Percentiles rank a stretch among this genome's conserved stretches.
phyloP scores from a whole-genome alignment of 2,888 invertebrate species.

The Drosophila siamana region DNA sequence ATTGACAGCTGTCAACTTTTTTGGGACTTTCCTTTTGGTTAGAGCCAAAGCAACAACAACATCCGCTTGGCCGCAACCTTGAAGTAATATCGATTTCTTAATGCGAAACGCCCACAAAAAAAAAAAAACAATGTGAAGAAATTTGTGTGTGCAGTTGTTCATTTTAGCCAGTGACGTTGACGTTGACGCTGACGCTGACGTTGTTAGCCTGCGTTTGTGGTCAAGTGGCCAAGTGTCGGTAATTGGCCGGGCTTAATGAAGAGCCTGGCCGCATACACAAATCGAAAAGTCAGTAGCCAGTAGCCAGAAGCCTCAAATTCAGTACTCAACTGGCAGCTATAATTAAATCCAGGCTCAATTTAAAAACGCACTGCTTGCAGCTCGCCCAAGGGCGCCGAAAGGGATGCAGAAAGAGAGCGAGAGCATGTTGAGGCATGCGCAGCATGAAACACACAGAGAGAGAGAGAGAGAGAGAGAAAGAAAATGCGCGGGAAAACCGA shows the following conservation, averaged over 20 bases:
- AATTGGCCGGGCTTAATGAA: conserved; percentile 60
- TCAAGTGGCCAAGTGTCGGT: conserved; percentile 31
- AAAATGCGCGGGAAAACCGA: conserved; percentile 76
- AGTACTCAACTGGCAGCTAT: conserved; percentile 44
- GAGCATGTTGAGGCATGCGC: conserved; percentile 42
- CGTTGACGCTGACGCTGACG: conserved; percentile 6
- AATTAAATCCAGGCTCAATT: conserved; percentile 60
- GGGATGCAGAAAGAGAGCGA: conserved; percentile 13
- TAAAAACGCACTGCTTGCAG: conserved; percentile 22
- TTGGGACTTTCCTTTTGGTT: conserved; percentile 12
- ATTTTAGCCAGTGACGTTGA: conserved; percentile 16
- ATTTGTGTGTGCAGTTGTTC: conserved; percentile 14
- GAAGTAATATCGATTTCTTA: conserved; percentile 65
- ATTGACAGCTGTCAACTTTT: conserved; percentile 42
- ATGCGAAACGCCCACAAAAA: conserved; percentile 8
- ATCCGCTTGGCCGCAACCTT: conserved; percentile 53
- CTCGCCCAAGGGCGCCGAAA: neutral
- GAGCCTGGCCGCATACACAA: conserved; percentile 7
- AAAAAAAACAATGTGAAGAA: conserved; percentile 9
- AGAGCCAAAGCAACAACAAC: conserved; percentile 34
- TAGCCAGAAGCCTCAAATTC: conserved; percentile 22
- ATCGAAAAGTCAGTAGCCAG: neutral
- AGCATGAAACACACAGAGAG: neutral
- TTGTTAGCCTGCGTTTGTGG: neutral
- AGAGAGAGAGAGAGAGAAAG: conserved; percentile 27